Evolutionary conservation across 92 coral and sea anemone genomes (phyloP).

Genomic region (Virgularia gustaviana): DNA sequence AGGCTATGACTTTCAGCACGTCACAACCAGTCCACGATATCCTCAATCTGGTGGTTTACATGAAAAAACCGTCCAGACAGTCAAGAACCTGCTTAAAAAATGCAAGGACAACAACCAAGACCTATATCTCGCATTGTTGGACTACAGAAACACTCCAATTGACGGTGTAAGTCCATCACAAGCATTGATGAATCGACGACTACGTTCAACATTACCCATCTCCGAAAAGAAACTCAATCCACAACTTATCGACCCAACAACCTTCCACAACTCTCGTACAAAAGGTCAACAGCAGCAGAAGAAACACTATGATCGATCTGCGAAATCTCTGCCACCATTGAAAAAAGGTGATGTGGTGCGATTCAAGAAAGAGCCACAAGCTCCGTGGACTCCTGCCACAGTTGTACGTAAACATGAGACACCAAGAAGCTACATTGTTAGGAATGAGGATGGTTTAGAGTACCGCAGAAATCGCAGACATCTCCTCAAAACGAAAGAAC

Average conservation of each 20-base stretch:
- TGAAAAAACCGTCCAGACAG: slow-evolving; percentile 10
- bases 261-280: slow-evolving; percentile 6
- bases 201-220: slow-evolving; percentile 34
- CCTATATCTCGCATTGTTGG: slow-evolving; percentile 1
- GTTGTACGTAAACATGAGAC: slow-evolving; percentile 23
- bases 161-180: slow-evolving; percentile 47
- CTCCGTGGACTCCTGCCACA: slow-evolving; percentile 32
- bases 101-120: background rate
- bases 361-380: slow-evolving; percentile 34
- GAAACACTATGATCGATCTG: slow-evolving; percentile 11
- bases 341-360: slow-evolving; percentile 14
- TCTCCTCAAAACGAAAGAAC: slow-evolving; percentile 11
- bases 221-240: slow-evolving; percentile 16
- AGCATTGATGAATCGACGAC: slow-evolving; percentile 35
- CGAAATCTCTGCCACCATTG: slow-evolving; percentile 20
- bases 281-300: slow-evolving; percentile 28
- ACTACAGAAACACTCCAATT: background rate
- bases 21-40: too few species aligned
- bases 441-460: slow-evolving; percentile 1
- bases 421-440: slow-evolving; percentile 28
- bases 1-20: too few species aligned
- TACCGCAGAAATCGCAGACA: slow-evolving; percentile 38
- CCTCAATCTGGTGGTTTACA: slow-evolving; percentile 14
- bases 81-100: background rate
- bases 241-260: background rate